phyloP scores from a whole-genome alignment of 2,888 invertebrate genomes.

The Hirtodrosophila confusa region DNA sequence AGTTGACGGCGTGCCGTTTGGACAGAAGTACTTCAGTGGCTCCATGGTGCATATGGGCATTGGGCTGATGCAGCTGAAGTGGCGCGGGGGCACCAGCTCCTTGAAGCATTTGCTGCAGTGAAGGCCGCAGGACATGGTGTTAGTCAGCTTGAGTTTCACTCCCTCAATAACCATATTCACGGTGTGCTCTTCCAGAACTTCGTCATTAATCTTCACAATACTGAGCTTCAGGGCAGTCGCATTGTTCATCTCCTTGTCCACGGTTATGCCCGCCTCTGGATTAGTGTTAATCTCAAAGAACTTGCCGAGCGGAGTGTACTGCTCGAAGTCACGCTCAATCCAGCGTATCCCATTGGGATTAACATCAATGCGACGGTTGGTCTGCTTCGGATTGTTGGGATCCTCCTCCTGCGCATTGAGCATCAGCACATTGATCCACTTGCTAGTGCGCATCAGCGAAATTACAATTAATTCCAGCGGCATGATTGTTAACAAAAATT shows the following conservation, averaged over 20 bases:
- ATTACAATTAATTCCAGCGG: conserved; percentile 48
- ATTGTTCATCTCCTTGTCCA: conserved; percentile 1
- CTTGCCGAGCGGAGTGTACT: conserved; percentile 21
- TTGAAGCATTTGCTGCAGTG: conserved; percentile 43
- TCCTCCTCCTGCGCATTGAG: conserved; percentile 27
- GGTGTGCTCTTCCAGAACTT: conserved; percentile 18
- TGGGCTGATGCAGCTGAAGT: conserved; percentile 20
- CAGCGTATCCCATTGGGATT: conserved; percentile 31
- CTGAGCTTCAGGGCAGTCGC: conserved; percentile 18
- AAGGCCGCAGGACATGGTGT: conserved; percentile 5
- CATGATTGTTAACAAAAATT: conserved; percentile 13
- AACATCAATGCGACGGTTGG: conserved; percentile 10
- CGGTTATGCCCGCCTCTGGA: conserved; percentile 6
- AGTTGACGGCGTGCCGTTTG: not conserved
- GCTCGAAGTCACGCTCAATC: conserved; percentile 26
- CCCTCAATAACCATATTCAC: conserved; percentile 5
- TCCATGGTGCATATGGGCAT: conserved; percentile 32
- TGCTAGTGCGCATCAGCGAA: conserved; percentile 17
- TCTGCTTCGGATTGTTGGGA: not conserved
- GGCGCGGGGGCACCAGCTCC: conserved; percentile 14
- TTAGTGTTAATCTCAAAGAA: conserved; percentile 29
- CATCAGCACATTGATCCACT: conserved; percentile 45
- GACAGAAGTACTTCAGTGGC: conserved; percentile 22
- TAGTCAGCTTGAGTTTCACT: conserved; percentile 7
- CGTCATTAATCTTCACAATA: conserved; percentile 5